Evolutionary conservation across 2,797 vertebrate genomes (phyloP).

Genomic region (Sebastes itinus): DNA sequence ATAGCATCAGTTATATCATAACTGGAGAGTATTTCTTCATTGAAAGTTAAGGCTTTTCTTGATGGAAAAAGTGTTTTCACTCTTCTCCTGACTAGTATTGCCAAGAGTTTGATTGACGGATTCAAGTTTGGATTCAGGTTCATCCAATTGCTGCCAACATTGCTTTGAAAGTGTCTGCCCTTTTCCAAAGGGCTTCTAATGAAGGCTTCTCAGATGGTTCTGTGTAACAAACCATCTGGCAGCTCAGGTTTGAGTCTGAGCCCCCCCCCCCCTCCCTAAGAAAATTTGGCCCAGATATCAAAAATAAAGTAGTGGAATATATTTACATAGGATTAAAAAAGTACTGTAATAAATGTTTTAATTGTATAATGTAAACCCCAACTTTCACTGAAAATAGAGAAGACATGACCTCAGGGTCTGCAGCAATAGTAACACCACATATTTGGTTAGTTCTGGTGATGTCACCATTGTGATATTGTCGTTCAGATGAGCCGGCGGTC

Average conservation of each 20-base stretch:
- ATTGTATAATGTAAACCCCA: background rate
- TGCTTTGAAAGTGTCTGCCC: too few species aligned
- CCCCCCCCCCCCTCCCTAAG: background rate
- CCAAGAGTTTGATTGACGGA: too few species aligned
- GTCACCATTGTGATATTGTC: background rate
- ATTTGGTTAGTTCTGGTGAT: background rate
- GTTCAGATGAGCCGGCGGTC: slow-evolving; percentile 89
- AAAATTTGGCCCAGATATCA: background rate
- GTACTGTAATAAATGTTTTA: background rate
- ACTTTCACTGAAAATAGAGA: background rate
- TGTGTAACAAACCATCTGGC: too few species aligned
- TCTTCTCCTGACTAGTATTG: too few species aligned
- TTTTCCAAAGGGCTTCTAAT: too few species aligned
- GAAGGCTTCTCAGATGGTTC: too few species aligned
- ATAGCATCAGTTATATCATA: too few species aligned
- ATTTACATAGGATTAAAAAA: background rate
- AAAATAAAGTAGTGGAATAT: background rate
- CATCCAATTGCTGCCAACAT: too few species aligned
- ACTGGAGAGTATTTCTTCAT: too few species aligned
- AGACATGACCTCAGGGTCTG: background rate
- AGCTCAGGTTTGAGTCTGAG: rapidly evolving
- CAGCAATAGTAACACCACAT: background rate
- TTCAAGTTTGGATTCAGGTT: too few species aligned
- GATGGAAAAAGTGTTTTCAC: too few species aligned
- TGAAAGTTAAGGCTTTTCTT: too few species aligned